A percentile compares a stretch with the other conserved stretches of the same genome.
These are phyloP conservation scores for Megaleporinus macrocephalus DNA, from an alignment of 2,113 vertebrate genomes.

Conservation along the genomic window DNA sequence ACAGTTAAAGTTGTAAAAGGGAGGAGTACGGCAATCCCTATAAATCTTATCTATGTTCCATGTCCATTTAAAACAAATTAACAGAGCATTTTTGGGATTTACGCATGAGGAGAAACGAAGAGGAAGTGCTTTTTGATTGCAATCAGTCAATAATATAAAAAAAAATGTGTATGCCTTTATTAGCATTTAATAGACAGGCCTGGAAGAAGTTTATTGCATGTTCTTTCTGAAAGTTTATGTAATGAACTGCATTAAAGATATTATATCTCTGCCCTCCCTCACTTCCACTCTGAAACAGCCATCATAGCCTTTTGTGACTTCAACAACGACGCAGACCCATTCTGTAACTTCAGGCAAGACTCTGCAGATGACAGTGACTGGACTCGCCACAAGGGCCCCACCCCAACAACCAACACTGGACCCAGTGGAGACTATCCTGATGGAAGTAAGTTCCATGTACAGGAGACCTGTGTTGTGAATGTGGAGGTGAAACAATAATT, in stretches of 20 bases:
- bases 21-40: constrained; percentile 31
- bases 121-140: background rate
- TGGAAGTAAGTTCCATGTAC: constrained; percentile 72
- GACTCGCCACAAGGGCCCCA: constrained; percentile 68
- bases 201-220: no score
- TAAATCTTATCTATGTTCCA: constrained; percentile 41
- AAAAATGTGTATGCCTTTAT: no score
- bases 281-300: constrained; percentile 35
- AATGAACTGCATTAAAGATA: background rate
- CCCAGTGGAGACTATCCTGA: constrained; percentile 80
- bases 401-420: constrained; percentile 61
- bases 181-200: no score
- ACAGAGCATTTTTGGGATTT: background rate
- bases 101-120: background rate
- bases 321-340: constrained; percentile 68
- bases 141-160: background rate
- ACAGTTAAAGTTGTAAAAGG: constrained; percentile 32
- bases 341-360: constrained; percentile 78
- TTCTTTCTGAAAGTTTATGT: background rate
- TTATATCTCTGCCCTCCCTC: background rate
- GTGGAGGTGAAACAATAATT: background rate
- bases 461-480: background rate
- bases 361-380: constrained; percentile 67
- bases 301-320: constrained; percentile 77
- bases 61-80: constrained; percentile 28